Conservation (phyloP, 2,888 invertebrate genomes). For the Meteorus colon region DNA sequence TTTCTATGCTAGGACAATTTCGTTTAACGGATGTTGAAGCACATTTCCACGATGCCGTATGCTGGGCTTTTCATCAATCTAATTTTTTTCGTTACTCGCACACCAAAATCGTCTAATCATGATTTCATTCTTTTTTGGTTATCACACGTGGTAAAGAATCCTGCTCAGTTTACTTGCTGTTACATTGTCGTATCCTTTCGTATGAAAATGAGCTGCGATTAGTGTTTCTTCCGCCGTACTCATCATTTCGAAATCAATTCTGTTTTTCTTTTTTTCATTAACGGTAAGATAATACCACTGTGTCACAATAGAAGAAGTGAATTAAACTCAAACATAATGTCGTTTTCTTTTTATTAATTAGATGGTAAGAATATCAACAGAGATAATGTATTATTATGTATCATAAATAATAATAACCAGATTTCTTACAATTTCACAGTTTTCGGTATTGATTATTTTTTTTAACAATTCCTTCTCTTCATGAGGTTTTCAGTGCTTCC, state of each 20-base stretch:
- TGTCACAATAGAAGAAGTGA: slow-evolving; percentile 29
- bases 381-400: slow-evolving; percentile 51
- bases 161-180: background rate
- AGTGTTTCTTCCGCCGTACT: background rate
- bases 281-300: slow-evolving; percentile 18
- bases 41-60: background rate
- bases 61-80: background rate
- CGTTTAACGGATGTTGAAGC: background rate
- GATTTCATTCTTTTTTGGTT: background rate
- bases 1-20: background rate
- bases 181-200: background rate
- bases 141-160: background rate
- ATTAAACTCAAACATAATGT: slow-evolving; percentile 22
- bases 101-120: slow-evolving; percentile 5
- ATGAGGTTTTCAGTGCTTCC: slow-evolving; percentile 72
- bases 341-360: slow-evolving; percentile 32
- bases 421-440: slow-evolving; percentile 50
- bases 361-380: slow-evolving; percentile 35
- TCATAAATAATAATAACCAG: slow-evolving; percentile 61
- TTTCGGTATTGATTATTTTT: slow-evolving; percentile 31
- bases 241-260: background rate
- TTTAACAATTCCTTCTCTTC: slow-evolving; percentile 28
- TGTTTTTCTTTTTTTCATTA: slow-evolving; percentile 31
- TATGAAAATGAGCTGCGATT: background rate
- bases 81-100: background rate